These are phyloP conservation scores for Drosophila neonasuta DNA, from an alignment of 2,888 invertebrate genomes.

Conservation along the genomic window DNA sequence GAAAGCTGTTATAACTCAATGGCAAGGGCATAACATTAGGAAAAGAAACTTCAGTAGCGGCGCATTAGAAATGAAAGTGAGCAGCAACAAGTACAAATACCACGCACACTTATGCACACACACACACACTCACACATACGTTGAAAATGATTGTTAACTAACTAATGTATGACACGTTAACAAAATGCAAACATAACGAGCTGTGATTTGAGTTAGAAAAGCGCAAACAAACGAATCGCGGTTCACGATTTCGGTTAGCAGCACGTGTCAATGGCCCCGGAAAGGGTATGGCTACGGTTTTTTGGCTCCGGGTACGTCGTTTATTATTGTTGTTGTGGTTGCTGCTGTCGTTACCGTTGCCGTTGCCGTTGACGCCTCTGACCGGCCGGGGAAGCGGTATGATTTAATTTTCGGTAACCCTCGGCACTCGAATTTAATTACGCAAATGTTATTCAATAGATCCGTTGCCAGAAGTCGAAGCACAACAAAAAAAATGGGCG, in stretches of 20 bases:
- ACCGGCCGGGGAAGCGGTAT: conserved; percentile 28
- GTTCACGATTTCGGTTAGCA: conserved; percentile 49
- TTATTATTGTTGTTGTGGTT: not conserved
- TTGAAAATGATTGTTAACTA: conserved; percentile 60
- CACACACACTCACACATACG: conserved; percentile 22
- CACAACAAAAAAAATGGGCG: conserved; percentile 46
- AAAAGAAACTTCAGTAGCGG: conserved; percentile 65
- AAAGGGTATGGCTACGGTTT: conserved; percentile 29
- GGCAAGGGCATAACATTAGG: conserved; percentile 36
- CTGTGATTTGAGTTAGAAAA: conserved; percentile 47
- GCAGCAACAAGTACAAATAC: conserved; percentile 70
- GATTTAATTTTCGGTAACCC: conserved; percentile 63
- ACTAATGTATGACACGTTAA: conserved; percentile 71
- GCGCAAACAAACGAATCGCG: conserved; percentile 43
- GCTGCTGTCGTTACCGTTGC: not conserved
- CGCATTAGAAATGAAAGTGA: conserved; percentile 73
- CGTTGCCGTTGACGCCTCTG: not conserved
- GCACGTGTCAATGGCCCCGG: conserved; percentile 65
- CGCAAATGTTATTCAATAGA: conserved; percentile 73
- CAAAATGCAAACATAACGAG: conserved; percentile 61
- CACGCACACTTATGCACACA: conserved; percentile 7
- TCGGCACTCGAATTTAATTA: conserved; percentile 59
- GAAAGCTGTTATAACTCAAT: conserved; percentile 41
- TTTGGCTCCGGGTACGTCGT: not conserved
- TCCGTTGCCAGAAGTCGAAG: conserved; percentile 20